Base-by-base conservation (phyloP, 92 coral and sea anemone species). In the Zoanthus sansibaricus region DNA sequence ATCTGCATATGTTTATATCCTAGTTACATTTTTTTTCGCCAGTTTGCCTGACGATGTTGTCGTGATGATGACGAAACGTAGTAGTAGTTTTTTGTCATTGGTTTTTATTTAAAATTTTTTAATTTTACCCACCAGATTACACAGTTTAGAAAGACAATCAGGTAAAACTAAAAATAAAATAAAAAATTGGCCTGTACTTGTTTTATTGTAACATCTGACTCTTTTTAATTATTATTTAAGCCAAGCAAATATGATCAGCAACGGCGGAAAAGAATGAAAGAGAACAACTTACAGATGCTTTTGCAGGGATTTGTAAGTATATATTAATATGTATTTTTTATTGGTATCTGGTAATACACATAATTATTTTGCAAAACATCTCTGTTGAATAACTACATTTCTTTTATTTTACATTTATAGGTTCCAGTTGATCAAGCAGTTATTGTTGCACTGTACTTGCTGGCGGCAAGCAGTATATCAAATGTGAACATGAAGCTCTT, bases 221-320 rank as follows among this genome's bases (percentile, higher is more conserved):
- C 46, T 72, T 56, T 56, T 56, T n/a, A 48, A 75, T 20, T 75
- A 48, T 75, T 75, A 75, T 76, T 76, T 30, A 31, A 77, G 68
- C 82, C 82, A 77, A 77, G 68, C 49, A 14, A 25, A 68, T 77
- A 77, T 55, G 82, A 77, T 55, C 82, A 77, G 17, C 31, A 77
- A 15, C 31, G 82, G 10, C 47, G 54, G 56, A 55, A 31, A 18
- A 55, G 20, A 25, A 77, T 77, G 31, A 54, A 55, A 31, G 68
- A 55, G 21, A 77, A 77, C 16, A 30, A 77, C 30, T 77, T 55
- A 68, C 69, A 55, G 68, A 25, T 77, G 47, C 82, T 37, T 37
- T 55, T 21, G 21, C 68, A 54, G 56, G 82, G 82, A 77, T 77
- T 77, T 77, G 82, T 77, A 77, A 77, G 82, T 77, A 30, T 77